A percentile compares a stretch with the other conserved stretches of the same genome.
Conservation (phyloP, 1,140 invertebrate species). For the Nomia melanderi region DNA sequence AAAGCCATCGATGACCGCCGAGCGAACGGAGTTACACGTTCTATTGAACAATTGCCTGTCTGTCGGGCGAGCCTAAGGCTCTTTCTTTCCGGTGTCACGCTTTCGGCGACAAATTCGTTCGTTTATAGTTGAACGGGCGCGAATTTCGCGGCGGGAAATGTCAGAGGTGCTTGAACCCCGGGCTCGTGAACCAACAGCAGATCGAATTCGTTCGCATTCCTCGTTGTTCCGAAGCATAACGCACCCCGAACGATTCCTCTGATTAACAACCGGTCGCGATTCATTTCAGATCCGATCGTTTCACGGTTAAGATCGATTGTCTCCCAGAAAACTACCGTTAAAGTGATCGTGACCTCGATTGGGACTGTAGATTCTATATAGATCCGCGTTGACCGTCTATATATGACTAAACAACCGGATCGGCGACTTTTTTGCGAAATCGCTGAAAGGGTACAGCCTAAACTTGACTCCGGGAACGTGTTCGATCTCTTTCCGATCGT, state of each 20-base stretch:
- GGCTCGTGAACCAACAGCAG: neutral
- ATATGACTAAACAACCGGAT: slow-evolving; percentile 37
- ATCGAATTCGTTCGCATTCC: neutral
- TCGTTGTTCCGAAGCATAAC: neutral
- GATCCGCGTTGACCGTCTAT: slow-evolving; percentile 44
- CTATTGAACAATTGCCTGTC: too few relatives aligned
- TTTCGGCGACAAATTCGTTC: neutral
- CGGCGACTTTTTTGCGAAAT: slow-evolving; percentile 29
- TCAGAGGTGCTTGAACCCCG: neutral
- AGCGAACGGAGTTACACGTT: too few relatives aligned
- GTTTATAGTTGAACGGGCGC: neutral
- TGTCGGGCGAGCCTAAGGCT: too few relatives aligned
- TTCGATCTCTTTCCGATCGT: neutral
- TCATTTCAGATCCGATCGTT: slow-evolving; percentile 18
- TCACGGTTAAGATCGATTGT: slow-evolving; percentile 52
- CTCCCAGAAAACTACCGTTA: slow-evolving; percentile 60
- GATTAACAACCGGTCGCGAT: slow-evolving; percentile 39
- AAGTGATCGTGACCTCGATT: slow-evolving; percentile 63
- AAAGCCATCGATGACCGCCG: too few relatives aligned
- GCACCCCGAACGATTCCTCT: too few relatives aligned
- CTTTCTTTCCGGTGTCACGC: neutral
- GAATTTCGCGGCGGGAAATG: neutral
- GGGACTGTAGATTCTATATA: slow-evolving; percentile 52
- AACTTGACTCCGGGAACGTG: slow-evolving; percentile 7
- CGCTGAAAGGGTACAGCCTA: neutral